phyloP scores from a whole-genome alignment of 2,888 invertebrate genomes.

The Drosophila hamatofila region DNA sequence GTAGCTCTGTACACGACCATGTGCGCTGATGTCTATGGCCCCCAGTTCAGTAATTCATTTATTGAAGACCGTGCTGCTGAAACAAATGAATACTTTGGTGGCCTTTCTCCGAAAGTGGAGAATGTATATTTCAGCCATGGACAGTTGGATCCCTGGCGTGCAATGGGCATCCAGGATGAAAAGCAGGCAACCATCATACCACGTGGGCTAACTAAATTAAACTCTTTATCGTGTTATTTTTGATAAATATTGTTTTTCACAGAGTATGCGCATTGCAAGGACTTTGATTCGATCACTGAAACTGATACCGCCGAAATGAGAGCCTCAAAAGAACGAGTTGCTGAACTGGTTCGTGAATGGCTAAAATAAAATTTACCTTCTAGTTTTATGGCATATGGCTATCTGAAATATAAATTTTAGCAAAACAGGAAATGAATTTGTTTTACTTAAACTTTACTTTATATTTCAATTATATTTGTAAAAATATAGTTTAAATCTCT shows the following conservation, averaged over 20 bases:
- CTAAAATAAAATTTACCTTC: conserved; percentile 42
- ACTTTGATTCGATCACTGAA: conserved; percentile 79
- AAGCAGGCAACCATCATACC: conserved; percentile 78
- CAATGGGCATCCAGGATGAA: conserved; percentile 85
- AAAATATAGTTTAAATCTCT: too few relatives aligned
- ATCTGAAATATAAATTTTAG: neutral
- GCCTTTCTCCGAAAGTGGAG: conserved; percentile 84
- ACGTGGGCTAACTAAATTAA: conserved; percentile 42
- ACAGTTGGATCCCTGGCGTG: conserved; percentile 87
- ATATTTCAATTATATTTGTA: neutral
- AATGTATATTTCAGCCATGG: conserved; percentile 87
- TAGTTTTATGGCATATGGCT: too few relatives aligned
- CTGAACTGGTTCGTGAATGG: conserved; percentile 81
- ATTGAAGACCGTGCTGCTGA: conserved; percentile 66
- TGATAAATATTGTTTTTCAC: neutral
- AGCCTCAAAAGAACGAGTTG: conserved; percentile 80
- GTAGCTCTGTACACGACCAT: conserved; percentile 70
- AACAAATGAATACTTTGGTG: conserved; percentile 86
- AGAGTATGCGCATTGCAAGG: conserved; percentile 83
- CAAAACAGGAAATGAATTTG: neutral
- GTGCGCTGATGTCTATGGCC: conserved; percentile 81
- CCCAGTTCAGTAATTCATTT: conserved; percentile 65
- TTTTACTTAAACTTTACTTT: neutral
- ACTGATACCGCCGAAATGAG: conserved; percentile 77
- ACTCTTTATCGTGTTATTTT: neutral